Base-by-base conservation (phyloP, 2,888 invertebrate species). In the Nineta flava region DNA sequence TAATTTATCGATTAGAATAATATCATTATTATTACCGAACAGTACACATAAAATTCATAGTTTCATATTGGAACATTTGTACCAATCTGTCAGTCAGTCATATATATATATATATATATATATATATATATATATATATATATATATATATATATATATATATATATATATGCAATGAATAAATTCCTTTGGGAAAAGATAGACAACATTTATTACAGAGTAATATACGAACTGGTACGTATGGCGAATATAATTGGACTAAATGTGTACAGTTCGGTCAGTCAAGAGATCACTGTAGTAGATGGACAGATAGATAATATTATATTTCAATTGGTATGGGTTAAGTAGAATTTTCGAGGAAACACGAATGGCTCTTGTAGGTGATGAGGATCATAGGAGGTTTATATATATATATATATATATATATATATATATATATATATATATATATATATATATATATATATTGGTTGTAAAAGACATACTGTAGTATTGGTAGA, bases 181-280 rank as follows among this genome's bases (percentile, higher is more conserved):
- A 16, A 19, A 44, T 44, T 47, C 47, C 35, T 35, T 47, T 19
- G 47, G 47, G 47, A 35, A 34, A 17, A 34, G 47, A 47, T 35
- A 47, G 47, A 47, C 47, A 45, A 47, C 47, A 35, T 47, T 47
- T 47, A 47, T 47, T 47, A 19, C n/a, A 45, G 45, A 19, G 15
- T 38, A n/a, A 38, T 38, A 38, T 38, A 38, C n/a, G 38, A 13
- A 38, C 15, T 15, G n/a, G 38, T 38, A 38, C 15, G 38, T n/a
- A 34, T 47, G 47, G 47, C 35, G 17, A 16, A 19, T 19, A 17
- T 47, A 47, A 47, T 47, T 47, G 47, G 47, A 35, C 32, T 35
- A 35, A 47, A 47, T 47, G 34, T 34, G 47, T 45, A 15, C 13
- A 31, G 45, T 15, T 16, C 26, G 44, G 15, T 38, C 38, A 38